Conservation (phyloP, 2,113 vertebrate species). For the Tragelaphus strepsiceros region DNA sequence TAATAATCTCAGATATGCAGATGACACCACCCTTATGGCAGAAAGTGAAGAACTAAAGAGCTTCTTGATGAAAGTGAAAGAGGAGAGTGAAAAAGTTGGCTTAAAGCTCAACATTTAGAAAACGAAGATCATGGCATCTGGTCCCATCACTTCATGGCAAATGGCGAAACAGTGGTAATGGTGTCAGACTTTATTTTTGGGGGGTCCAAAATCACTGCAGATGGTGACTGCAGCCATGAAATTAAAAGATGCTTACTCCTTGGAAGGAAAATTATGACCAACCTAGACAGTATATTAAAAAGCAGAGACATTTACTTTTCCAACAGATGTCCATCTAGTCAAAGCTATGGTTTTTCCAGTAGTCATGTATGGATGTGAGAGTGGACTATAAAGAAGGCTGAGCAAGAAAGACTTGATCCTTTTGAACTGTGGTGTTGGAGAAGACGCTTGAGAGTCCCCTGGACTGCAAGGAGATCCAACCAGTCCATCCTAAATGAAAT, state of each 20-base stretch:
- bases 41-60: too few species aligned
- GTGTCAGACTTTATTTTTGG: neutral
- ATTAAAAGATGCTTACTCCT: neutral
- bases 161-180: neutral
- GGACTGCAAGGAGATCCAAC: too few species aligned
- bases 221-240: neutral
- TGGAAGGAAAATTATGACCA: neutral
- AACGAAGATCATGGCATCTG: rapidly evolving
- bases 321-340: neutral
- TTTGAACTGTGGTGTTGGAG: too few species aligned
- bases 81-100: too few species aligned
- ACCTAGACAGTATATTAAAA: neutral
- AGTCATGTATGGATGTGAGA: neutral
- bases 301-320: neutral
- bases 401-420: too few species aligned
- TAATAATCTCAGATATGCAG: too few species aligned
- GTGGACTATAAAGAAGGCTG: too few species aligned
- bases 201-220: neutral
- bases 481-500: too few species aligned
- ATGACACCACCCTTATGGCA: too few species aligned
- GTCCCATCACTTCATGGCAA: neutral
- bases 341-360: neutral
- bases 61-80: too few species aligned
- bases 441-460: too few species aligned
- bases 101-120: too few species aligned